Evolutionary conservation across 2,113 vertebrate genomes (phyloP), one percentile per base, ranked within the genome.

Genomic region (chimpanzee (Pan troglodytes)): DNA sequence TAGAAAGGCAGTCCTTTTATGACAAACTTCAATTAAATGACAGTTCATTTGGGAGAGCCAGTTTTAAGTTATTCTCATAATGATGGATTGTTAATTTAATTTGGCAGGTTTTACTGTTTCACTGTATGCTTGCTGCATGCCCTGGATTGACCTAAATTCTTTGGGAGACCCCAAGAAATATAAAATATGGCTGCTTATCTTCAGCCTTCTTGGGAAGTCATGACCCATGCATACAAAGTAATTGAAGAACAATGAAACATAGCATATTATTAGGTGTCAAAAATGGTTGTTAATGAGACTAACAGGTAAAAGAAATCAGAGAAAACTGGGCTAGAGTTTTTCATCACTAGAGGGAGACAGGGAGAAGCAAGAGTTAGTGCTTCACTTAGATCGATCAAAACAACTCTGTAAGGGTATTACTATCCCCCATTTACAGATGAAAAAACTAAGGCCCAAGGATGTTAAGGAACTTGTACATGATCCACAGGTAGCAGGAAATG

Each of bases 21-120:
- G 30, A 95, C 96, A 97, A 97, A 95, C 59, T 70, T 83, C 97
- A 97, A 94, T 97, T 84, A 96, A 92, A 92, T 96, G 97, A 97
- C 94, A 97, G 98, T 95, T 96, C 92, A 88, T 88, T 92, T 84
- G 81, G 22, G 59, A 91, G 45, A 52, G 94, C 83, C 20, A 52
- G 97, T 94, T 97, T 96, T 73, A 97, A 95, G 90, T 97, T 96
- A 59, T 95, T 82, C 45, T 48, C 80, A 91, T 95, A 95, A 97
- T 96, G 97, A 97, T 88, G 92, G 96, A 96, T 96, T 32, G 27
- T 89, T 97, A 75, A 96, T 97, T 96, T 96, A 94, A 97, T 96
- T 94, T 97, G 97, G 92, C 96, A 97, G 93, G 64, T 95, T 95
- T 98, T 96, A 93, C 96, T 93, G 90, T 97, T 97, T 97, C 59